Base-by-base conservation (phyloP, 1,140 invertebrate species). In the Schlechtendalia chinensis region DNA sequence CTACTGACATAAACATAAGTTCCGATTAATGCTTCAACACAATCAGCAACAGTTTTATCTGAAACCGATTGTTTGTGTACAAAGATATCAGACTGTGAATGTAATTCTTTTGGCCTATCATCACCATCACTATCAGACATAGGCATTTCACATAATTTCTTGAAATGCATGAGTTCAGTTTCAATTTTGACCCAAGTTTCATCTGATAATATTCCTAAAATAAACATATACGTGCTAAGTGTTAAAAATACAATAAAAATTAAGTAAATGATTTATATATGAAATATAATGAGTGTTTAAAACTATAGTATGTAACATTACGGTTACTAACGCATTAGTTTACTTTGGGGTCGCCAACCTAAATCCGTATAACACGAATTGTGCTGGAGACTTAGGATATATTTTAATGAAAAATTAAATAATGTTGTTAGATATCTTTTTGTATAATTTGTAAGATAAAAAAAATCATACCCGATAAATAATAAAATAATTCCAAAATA, bases 21-120 rank as follows among this genome's bases (percentile, higher is more conserved):
- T 17, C 83, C 93, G 84, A 99, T 99, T 8, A 99, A 87, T 1
- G 98, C 96, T 86, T 99, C 98, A 2, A 99, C 96, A 87, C 96
- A 97, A 88, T 99, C 98, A 5, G 98, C 98, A 83, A 99, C 95
- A 83, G 95, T 97, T 87, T 99, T 99, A 86, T 99, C 96, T 10
- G 96, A 96, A n/a, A 81, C 72, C 24, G 47, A 59, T 53, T 80
- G 81, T 29, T 81, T 69, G 39, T 69, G 0, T 32, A 81, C 14
- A 45, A 79, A 79, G 63, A 79, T 24, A 61, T 79, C 75, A 6
- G 58, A 79, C 24, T 79, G 75, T 19, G 75, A 61, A 54, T 79
- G 58, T 1, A 58, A 58, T 0, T 47, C 3, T 29, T 1, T 6
- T 45, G 17, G 32, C 17, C 0, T 19, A n/a, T 1, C 10, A 10